Evolutionary conservation across 2,888 invertebrate genomes (phyloP).

Genomic region (Serrognathus titanus): DNA sequence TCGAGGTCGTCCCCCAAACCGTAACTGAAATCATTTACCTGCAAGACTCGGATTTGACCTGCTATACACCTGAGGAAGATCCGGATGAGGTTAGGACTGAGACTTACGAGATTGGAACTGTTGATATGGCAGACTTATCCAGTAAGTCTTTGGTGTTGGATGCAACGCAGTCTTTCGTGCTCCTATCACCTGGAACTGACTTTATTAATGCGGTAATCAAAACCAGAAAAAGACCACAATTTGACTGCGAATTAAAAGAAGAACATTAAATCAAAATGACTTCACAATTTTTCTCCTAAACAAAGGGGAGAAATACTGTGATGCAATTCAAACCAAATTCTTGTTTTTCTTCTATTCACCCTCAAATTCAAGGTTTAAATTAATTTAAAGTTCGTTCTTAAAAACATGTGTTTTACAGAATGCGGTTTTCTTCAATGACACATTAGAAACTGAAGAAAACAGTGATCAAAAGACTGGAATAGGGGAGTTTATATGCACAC

Average conservation of each 20-base stretch:
- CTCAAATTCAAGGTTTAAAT: neutral
- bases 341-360: too few species aligned
- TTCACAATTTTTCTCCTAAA: neutral
- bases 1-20: constrained; percentile 31
- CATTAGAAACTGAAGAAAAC: neutral
- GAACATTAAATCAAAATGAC: too few species aligned
- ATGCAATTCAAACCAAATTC: neutral
- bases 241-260: neutral
- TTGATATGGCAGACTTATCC: constrained; percentile 23
- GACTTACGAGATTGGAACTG: constrained; percentile 29
- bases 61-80: constrained; percentile 10
- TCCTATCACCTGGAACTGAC: constrained; percentile 21
- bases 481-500: constrained; percentile 17
- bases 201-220: constrained; percentile 15
- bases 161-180: constrained; percentile 27
- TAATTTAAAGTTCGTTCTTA: neutral
- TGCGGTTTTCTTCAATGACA: neutral
- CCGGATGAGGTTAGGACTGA: constrained; percentile 15
- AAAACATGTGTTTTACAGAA: constrained; percentile 2
- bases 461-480: constrained; percentile 2
- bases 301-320: constrained; percentile 1
- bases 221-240: neutral
- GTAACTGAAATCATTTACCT: constrained; percentile 31
- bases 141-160: constrained; percentile 24
- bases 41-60: constrained; percentile 13